These are phyloP conservation scores for Buphagus erythrorhynchus DNA, from an alignment of 2,797 vertebrate genomes.

Conservation along the genomic window DNA sequence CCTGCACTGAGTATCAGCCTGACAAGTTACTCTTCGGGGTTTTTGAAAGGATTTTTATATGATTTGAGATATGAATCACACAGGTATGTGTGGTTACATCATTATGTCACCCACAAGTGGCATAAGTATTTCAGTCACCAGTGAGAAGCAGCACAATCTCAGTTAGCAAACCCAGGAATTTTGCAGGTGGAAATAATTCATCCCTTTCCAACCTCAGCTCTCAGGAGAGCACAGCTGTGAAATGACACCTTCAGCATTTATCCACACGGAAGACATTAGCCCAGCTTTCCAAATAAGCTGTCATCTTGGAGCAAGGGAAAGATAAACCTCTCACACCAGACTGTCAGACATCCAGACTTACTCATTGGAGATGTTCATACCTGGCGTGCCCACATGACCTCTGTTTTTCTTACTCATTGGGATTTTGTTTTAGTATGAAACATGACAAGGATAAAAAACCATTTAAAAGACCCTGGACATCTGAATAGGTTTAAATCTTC, in stretches of 20 bases:
- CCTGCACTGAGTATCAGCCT: neutral
- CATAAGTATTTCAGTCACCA: neutral
- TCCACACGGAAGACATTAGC: neutral
- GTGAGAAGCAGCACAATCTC: neutral
- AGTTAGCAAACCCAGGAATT: neutral
- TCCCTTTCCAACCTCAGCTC: neutral
- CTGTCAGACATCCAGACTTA: neutral
- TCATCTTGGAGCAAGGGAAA: neutral
- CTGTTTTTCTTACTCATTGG: neutral
- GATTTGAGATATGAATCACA: neutral
- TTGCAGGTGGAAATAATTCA: slow-evolving; percentile 15
- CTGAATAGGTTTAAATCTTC: neutral
- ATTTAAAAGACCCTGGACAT: neutral
- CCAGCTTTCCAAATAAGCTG: neutral
- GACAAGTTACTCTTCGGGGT: neutral
- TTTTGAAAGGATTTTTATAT: neutral
- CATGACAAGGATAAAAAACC: neutral
- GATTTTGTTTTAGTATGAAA: neutral
- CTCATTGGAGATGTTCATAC: neutral
- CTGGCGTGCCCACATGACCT: neutral
- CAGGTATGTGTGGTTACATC: neutral
- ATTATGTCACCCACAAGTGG: neutral
- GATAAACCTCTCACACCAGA: neutral
- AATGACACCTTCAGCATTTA: neutral
- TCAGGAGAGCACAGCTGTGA: slow-evolving; percentile 28